Evolutionary conservation across 1,140 invertebrate genomes (phyloP), one percentile per base, ranked within the genome.

Genomic region (Orius laevigatus): DNA sequence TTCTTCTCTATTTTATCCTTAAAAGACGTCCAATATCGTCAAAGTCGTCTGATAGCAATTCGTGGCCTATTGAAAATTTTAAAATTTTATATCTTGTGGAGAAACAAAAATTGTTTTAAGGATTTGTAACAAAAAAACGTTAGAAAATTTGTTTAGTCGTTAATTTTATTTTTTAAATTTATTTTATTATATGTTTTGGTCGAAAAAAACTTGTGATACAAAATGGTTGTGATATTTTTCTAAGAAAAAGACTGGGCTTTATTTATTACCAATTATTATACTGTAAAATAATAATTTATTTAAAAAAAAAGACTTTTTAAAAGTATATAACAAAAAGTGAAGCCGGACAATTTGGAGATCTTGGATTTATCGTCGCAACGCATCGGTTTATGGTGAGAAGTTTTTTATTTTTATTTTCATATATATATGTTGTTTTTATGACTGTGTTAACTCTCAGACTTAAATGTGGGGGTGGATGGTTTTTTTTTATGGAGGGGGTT

Each of bases 141-240:
- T 45, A 33, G 5, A 15, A 45, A 16, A 31, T 11, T 45, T 31
- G 43, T n/a, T n/a, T n/a, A n/a, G n/a, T n/a, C n/a, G n/a, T 45
- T 45, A 31, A 31, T 45, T 31, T 45, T 45, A 31, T 45, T 45
- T 45, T 31, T 45, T 31, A 31, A 31, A 3, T 45, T 31, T 19
- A 31, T 45, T 45, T 45, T 45, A 25, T 45, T 45, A 31, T 45
- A n/a, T 45, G 6, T 45, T 31, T 45, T 31, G 43, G 19, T 45
- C 43, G 19, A 45, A 45, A 42, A 25, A 25, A 53, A 53, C 40
- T 53, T 53, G 51, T 53, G 51, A 53, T 53, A 52, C 46, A 52
- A 48, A 53, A 53, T 53, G 51, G 51, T 53, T 53, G 51, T 53
- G 51, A 53, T 53, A 53, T 49, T 53, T 53, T 53, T 53, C 31